These are phyloP conservation scores for Pygmarrhopalites habei DNA, from an alignment of 1,140 invertebrate species.

Conservation along the genomic window DNA sequence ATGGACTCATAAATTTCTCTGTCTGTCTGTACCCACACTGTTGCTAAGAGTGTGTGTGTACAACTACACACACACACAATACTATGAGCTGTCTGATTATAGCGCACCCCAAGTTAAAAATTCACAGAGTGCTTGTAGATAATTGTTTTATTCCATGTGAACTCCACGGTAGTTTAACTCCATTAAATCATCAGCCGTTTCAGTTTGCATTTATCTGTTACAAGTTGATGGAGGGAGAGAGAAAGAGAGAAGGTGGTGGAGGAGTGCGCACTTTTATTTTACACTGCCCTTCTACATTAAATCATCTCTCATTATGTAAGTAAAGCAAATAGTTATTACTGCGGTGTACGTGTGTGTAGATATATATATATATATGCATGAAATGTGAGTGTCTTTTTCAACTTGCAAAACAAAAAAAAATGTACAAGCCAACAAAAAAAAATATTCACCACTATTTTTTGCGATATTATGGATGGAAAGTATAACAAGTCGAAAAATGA, in stretches of 20 bases:
- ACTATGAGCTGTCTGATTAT: neutral
- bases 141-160: constrained; percentile 38
- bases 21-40: neutral
- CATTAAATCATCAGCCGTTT: constrained; percentile 32
- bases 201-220: constrained; percentile 8
- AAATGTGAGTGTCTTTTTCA: too few relatives aligned
- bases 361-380: too few relatives aligned
- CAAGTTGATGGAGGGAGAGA: neutral
- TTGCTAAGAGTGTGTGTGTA: neutral
- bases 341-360: too few relatives aligned
- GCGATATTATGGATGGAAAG: too few relatives aligned
- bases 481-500: too few relatives aligned
- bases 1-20: neutral
- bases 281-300: too few relatives aligned
- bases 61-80: too few relatives aligned
- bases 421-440: too few relatives aligned
- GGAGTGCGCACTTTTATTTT: neutral
- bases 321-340: too few relatives aligned
- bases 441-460: too few relatives aligned
- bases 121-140: constrained; percentile 24
- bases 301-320: too few relatives aligned
- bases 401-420: too few relatives aligned
- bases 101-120: constrained; percentile 6
- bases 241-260: neutral
- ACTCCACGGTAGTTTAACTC: constrained; percentile 32